Evolutionary conservation across 92 coral and sea anemone species (phyloP), one percentile per base, ranked within the genome.

Genomic region (Phenganax marumi): DNA sequence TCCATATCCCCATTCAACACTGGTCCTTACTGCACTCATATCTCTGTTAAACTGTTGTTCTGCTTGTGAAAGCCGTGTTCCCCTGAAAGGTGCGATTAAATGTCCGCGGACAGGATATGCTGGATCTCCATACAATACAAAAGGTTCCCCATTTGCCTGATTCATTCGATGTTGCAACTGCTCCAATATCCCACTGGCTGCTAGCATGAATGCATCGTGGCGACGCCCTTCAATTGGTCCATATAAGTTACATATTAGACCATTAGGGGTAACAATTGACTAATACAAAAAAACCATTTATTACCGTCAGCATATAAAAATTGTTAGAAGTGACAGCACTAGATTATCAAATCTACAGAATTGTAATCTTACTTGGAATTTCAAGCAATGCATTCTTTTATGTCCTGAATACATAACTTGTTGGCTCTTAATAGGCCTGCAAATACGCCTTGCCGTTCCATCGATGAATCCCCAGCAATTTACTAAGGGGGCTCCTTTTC

Each of bases 1-100:
- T 17, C 85, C 85, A 70, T 81, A 81, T 51, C 68, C 85, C 85
- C 81, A 81, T 53, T 81, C 52, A 25, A 70, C 85, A 68, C 85
- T 65, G 49, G 78, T 68, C 53, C 85, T 81, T 12, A 81, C 85
- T 16, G 14, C 62, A 69, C 85, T 81, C 85, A 52, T 63, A 19
- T 81, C 80, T 65, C 57, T 55, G 65, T 61, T 78, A 69, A 78
- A 78, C 22, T 53, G 49, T 46, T 79, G 84, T 43, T 79, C 77
- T 12, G 10, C 84, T 56, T 24, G 84, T 62, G 72, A 79, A 56
- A 79, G 72, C n/a, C 26, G 84, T 24, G 86, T 80, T 19, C 80
- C 80, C 21, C 71, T 70, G 60, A 81, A 70, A 10, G 76, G 56
- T 70, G 53, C 52, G 0, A 70, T 47, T 22, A 70, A 47, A 46